Conservation (phyloP, 2,113 vertebrate genomes). For the Aspiorhynchus laticeps region DNA sequence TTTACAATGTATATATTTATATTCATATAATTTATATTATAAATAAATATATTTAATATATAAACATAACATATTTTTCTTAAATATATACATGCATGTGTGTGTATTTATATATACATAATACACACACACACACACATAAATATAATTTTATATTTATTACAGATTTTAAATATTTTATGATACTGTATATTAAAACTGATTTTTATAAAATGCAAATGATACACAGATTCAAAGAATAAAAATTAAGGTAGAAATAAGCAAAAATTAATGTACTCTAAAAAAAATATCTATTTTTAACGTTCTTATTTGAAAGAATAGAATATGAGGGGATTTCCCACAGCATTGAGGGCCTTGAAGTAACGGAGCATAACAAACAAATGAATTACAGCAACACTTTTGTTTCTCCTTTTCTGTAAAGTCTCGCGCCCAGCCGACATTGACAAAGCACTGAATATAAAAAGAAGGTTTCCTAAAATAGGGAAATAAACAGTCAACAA, state of each 20-base stretch:
- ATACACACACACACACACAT: no score
- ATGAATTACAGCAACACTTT: neutral
- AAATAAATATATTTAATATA: neutral
- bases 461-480: constrained; percentile 2
- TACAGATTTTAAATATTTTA: neutral
- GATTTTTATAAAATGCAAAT: neutral
- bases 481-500: constrained; percentile 27
- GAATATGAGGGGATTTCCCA: neutral
- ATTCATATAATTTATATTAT: no score
- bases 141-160: no score
- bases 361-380: neutral
- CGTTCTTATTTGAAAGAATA: neutral
- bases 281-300: neutral
- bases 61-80: no score
- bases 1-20: no score
- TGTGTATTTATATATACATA: no score
- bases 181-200: neutral
- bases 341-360: neutral
- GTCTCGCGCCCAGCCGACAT: neutral
- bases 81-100: no score
- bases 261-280: neutral
- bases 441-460: neutral
- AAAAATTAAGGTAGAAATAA: neutral
- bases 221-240: neutral
- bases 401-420: constrained; percentile 36